Percentiles rank a stretch among this genome's conserved stretches.
These are phyloP conservation scores for Rhizoglyphus robini DNA, from an alignment of 1,140 invertebrate genomes.

Conservation along the genomic window DNA sequence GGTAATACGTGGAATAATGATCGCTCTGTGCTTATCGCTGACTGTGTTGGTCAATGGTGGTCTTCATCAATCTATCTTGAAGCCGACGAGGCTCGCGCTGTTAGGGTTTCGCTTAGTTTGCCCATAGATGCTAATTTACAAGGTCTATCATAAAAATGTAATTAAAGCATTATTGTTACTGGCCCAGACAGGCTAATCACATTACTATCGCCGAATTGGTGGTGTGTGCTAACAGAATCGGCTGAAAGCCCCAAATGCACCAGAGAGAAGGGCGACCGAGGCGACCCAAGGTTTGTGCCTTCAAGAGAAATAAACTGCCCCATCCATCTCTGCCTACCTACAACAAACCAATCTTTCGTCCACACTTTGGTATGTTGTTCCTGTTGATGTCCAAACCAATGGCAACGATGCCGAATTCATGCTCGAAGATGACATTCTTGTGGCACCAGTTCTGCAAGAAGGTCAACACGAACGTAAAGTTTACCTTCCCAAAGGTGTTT, in stretches of 20 bases:
- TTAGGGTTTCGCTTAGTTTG: too few relatives aligned
- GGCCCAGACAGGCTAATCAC: neutral
- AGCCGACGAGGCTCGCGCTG: too few relatives aligned
- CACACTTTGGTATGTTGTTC: too few relatives aligned
- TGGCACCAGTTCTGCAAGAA: too few relatives aligned
- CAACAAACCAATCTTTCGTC: neutral
- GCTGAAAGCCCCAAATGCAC: slow-evolving; percentile 29
- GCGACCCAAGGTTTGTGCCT: slow-evolving; percentile 50
- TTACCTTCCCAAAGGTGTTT: too few relatives aligned
- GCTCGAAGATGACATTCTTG: too few relatives aligned
- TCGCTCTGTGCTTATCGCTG: too few relatives aligned
- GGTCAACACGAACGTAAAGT: too few relatives aligned
- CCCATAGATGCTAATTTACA: neutral
- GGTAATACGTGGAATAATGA: neutral
- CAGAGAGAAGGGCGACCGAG: slow-evolving; percentile 78
- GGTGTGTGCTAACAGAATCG: neutral
- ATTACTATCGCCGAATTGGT: neutral
- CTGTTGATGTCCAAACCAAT: too few relatives aligned
- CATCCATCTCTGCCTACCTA: neutral
- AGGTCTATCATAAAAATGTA: neutral
- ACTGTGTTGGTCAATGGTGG: too few relatives aligned
- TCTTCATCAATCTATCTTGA: too few relatives aligned
- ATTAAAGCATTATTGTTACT: neutral
- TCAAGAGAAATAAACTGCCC: neutral
- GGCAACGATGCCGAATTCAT: too few relatives aligned